These are phyloP conservation scores for Aurelia aurita DNA, from an alignment of 30 jellyfish, hydroid and myxozoan species.

Conservation along the genomic window DNA sequence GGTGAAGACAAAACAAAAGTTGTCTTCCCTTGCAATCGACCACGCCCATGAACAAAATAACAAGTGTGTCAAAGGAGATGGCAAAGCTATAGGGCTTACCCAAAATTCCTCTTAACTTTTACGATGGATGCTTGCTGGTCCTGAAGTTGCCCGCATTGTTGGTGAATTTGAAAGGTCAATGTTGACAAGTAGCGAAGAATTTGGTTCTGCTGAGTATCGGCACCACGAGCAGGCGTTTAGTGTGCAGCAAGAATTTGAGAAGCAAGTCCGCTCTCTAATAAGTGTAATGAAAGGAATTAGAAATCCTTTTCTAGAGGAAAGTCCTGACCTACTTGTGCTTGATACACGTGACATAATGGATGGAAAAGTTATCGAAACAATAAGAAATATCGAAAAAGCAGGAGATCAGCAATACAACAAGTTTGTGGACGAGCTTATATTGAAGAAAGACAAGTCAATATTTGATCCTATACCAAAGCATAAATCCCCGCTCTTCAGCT, in stretches of 20 bases:
- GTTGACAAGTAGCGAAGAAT: not conserved
- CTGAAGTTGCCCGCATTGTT: too few relatives aligned
- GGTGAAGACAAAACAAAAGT: too few relatives aligned
- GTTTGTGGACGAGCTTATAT: slow-evolving; percentile 8
- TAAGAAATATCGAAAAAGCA: not conserved
- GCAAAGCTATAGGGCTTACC: too few relatives aligned
- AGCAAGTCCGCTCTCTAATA: slow-evolving; percentile 1
- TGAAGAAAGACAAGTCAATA: slow-evolving; percentile 1
- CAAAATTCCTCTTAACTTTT: too few relatives aligned
- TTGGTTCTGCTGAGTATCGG: not conserved
- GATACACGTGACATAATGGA: not conserved
- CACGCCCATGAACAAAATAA: too few relatives aligned
- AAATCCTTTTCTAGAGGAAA: slow-evolving; percentile 31
- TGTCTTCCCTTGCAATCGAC: too few relatives aligned
- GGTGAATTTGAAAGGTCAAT: not conserved
- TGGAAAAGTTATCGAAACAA: not conserved
- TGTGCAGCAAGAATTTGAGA: slow-evolving; percentile 7
- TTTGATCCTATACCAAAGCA: not conserved
- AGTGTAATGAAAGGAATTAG: not conserved
- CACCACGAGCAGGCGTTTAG: slow-evolving; percentile 27
- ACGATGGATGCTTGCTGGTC: too few relatives aligned
- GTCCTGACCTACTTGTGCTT: slow-evolving; percentile 30
- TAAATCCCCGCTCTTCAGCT: slow-evolving; percentile 9
- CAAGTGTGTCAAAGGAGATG: too few relatives aligned
- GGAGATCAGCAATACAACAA: slow-evolving; percentile 1